Percentiles rank a stretch among this genome's conserved stretches.
Conservation (phyloP, 2,888 invertebrate species). For the Panzeria rudis region DNA sequence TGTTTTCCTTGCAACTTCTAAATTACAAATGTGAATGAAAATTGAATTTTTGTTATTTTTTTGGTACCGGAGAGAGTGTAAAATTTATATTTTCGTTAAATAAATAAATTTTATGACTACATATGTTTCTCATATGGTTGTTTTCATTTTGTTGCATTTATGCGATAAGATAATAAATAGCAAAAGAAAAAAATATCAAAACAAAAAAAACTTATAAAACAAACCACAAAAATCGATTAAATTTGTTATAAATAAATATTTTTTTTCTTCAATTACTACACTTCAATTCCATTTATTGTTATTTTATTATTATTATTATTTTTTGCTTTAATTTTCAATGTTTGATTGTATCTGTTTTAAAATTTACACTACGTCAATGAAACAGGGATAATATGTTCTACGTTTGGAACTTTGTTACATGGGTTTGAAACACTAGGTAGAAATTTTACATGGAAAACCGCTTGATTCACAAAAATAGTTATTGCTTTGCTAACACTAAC, state of each 20-base stretch:
- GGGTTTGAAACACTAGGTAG: not conserved
- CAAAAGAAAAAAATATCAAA: conserved; percentile 11
- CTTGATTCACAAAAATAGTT: not conserved
- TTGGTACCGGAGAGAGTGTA: not conserved
- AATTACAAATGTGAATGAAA: conserved; percentile 36
- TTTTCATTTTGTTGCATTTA: conserved; percentile 50
- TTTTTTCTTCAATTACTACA: conserved; percentile 16
- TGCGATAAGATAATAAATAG: conserved; percentile 70
- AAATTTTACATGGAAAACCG: conserved; percentile 3
- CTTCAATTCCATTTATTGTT: conserved; percentile 7
- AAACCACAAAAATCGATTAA: conserved; percentile 65
- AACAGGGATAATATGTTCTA: not conserved
- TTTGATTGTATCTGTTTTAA: conserved; percentile 33
- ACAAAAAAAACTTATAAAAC: conserved; percentile 45
- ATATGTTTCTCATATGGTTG: conserved; percentile 44
- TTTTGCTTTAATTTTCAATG: not conserved
- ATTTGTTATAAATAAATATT: conserved; percentile 40
- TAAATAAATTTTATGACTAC: conserved; percentile 30
- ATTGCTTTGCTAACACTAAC: not conserved
- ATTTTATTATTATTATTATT: conserved; percentile 11
- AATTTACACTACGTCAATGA: not conserved
- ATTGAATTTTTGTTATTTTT: conserved; percentile 26
- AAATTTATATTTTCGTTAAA: conserved; percentile 35
- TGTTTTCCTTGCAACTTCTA: conserved; percentile 56
- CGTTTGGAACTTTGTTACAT: not conserved